Evolutionary conservation across 2,888 invertebrate species (phyloP), one percentile per base, ranked within the genome.

Genomic region (Omphaloscelis lunosa): DNA sequence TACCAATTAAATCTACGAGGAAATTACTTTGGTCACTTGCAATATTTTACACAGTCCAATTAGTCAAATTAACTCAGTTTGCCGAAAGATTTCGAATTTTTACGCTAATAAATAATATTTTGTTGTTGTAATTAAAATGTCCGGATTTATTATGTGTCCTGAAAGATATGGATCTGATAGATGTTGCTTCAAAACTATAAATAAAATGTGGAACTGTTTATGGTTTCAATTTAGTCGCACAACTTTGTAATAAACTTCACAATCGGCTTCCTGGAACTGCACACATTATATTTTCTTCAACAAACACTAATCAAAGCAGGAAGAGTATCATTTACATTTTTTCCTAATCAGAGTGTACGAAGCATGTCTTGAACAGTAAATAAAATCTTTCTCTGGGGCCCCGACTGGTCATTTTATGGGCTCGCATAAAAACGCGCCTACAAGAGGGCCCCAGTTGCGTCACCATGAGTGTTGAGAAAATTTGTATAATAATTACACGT

Each of bases 401-500:
- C 86, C 89, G 87, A 91, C 85, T 91, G 91, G 91, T 91, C 91
- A 92, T 91, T 93, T 92, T 92, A 93, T 92, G 89, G 90, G 85
- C 89, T 89, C 83, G 90, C 89, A 91, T 91, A 93, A 93, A 93
- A 91, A 91, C 87, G 81, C 72, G 81, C 88, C 89, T 90, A 90
- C 87, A 86, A 84, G 92, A 94, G 96, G 91, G 95, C 95, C 95
- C 95, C 94, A 91, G 91, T 92, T 93, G 91, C 95, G 93, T 95
- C 95, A 94, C 89, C 89, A 90, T 91, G 90, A 91, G 92, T 91
- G 92, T 90, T 91, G 92, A 93, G 94, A 93, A 94, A 94, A 93
- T 91, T 90, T 90, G 91, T 92, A 89, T 92, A 90, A 90, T 89
- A 88, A 88, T 88, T 89, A 85, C 87, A 86, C 77, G 75, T 79